Evolutionary conservation across 2,113 vertebrate species (phyloP).

Genomic region (Ptychochromis oligacanthus): DNA sequence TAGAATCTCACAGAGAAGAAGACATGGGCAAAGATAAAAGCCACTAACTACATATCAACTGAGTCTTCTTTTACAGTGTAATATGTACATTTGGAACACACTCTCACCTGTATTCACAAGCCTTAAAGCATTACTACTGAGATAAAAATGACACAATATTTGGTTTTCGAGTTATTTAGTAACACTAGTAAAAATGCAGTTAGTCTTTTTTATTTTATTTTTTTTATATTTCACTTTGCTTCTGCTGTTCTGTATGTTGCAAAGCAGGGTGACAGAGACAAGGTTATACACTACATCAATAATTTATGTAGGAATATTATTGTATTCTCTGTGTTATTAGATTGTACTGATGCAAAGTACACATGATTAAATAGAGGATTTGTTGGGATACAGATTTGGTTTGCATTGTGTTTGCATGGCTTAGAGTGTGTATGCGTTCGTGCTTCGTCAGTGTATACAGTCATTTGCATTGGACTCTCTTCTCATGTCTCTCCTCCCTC

Average conservation of each 20-base stretch:
- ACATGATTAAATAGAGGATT: constrained; percentile 63
- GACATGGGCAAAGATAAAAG: neutral
- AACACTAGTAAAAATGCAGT: constrained; percentile 34
- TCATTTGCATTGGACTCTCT: constrained; percentile 57
- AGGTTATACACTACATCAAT: constrained; percentile 56
- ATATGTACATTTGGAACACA: neutral
- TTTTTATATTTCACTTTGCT: constrained; percentile 19
- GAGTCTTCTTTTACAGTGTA: neutral
- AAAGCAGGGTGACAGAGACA: neutral
- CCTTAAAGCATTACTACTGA: neutral
- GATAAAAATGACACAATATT: neutral
- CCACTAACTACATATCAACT: neutral
- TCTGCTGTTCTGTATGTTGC: constrained; percentile 10
- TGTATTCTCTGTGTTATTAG: constrained; percentile 57
- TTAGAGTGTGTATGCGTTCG: constrained; percentile 38
- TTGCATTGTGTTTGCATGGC: constrained; percentile 54
- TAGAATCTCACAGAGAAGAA: neutral
- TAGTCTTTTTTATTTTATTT: constrained; percentile 7
- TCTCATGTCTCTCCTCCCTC: neutral
- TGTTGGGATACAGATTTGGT: constrained; percentile 51
- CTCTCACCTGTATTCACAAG: neutral
- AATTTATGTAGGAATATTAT: constrained; percentile 46
- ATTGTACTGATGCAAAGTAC: constrained; percentile 35
- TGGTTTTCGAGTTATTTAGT: constrained; percentile 24
- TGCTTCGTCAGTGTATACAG: constrained; percentile 37